phyloP scores from a whole-genome alignment of 1,140 invertebrate genomes.

The Galendromus occidentalis region DNA sequence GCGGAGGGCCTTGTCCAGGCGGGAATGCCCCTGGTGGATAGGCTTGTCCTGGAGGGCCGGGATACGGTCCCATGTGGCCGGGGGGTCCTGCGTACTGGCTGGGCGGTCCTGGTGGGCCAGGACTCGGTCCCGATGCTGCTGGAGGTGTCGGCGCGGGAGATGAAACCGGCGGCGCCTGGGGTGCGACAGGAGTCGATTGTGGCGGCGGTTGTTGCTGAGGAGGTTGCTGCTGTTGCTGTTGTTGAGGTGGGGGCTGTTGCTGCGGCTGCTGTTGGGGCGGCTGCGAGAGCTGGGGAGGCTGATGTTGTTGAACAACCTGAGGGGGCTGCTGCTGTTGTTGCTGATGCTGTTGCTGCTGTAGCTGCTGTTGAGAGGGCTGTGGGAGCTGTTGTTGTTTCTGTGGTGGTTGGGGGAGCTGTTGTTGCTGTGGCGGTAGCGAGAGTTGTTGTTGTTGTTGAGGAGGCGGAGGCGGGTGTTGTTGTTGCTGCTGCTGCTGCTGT shows the following conservation, averaged over 20 bases:
- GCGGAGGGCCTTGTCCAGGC: conserved; percentile 2
- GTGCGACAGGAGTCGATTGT: background rate
- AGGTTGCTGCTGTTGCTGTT: background rate
- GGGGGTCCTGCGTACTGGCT: conserved; percentile 11
- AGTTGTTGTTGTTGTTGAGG: background rate
- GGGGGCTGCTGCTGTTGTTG: background rate
- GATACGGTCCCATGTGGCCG: background rate
- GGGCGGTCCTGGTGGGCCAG: conserved; percentile 12
- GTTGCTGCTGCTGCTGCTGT: background rate
- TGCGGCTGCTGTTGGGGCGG: background rate
- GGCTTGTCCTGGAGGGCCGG: background rate
- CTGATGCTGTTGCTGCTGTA: background rate
- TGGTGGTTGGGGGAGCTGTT: background rate
- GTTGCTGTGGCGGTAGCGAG: background rate
- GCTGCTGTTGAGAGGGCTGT: no score
- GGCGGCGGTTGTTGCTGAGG: background rate
- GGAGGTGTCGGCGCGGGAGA: background rate
- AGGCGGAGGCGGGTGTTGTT: background rate
- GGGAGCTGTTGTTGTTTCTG: background rate
- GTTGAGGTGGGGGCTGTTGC: background rate
- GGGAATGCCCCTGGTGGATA: background rate
- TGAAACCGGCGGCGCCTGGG: background rate
- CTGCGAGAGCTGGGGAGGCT: background rate
- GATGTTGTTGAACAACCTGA: background rate
- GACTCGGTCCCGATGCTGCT: background rate